Percentiles rank a stretch among this genome's conserved stretches.
Conservation (phyloP, 2,888 invertebrate genomes). For the Bhutanitis thaidina region DNA sequence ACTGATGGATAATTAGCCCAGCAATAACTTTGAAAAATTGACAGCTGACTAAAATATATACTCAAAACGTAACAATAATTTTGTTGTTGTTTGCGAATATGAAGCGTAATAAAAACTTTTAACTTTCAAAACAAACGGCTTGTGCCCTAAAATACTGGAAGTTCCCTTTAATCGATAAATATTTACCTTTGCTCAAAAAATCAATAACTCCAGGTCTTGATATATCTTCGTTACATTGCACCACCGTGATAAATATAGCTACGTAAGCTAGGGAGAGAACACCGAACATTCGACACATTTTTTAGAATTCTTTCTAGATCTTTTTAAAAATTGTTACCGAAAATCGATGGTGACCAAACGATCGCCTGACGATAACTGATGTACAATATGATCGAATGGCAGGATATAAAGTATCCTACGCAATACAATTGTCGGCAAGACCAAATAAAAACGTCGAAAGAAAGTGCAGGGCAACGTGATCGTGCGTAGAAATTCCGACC, state of each 20-base stretch:
- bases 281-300: conserved; percentile 63
- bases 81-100: no score
- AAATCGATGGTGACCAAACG: conserved; percentile 43
- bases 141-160: no score
- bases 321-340: conserved; percentile 19
- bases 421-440: conserved; percentile 68
- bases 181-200: conserved; percentile 55
- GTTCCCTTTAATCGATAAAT: no score
- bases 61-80: no score
- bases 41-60: no score
- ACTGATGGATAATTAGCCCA: no score
- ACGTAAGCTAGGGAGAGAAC: conserved; percentile 57
- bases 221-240: conserved; percentile 50
- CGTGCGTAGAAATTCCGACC: conserved; percentile 65
- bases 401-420: conserved; percentile 75
- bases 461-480: conserved; percentile 75
- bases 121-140: no score
- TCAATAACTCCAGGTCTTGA: conserved; percentile 37
- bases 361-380: conserved; percentile 63
- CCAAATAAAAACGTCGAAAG: conserved; percentile 68
- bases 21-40: no score
- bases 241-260: conserved; percentile 53
- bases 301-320: neutral
- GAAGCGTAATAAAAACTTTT: no score
- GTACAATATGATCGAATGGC: conserved; percentile 47